Base-by-base conservation (phyloP, 2,797 vertebrate genomes). In the Mycteria americana region DNA sequence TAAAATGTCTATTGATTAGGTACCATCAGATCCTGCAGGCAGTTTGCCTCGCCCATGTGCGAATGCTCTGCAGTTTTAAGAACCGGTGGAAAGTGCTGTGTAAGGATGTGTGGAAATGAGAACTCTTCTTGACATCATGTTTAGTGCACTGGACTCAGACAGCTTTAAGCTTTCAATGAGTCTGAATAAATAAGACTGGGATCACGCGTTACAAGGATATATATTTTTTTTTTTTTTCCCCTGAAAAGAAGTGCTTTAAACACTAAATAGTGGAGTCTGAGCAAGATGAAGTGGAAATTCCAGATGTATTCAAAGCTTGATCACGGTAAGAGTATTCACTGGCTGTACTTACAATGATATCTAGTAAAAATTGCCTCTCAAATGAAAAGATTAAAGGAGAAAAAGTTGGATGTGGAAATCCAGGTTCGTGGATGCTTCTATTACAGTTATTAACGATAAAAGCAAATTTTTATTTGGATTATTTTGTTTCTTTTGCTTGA, bases 1-100 rank as follows among this genome's bases (percentile, higher is more conserved):
- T 85, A 87, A 94, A 92, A 78, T 85, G 59, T 80, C 22, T 97
- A 93, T 95, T 91, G 96, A 97, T 96, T 84, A 78, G 68, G 18
- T 83, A 94, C 83, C 73, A 64, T 93, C 74, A 83, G 84, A 94
- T 92, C 79, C 80, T 96, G 89, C 86, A 88, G 91, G 92, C 80
- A 81, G n/a, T 63, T 95, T 93, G 88, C 93, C 94, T 97, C 4
- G 9, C 94, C 78, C 63, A 18, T 88, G 80, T 92, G 70, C 30
- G 18, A 87, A 78, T 82, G 88, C 80, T 90, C 87, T 92, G 92
- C 95, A 93, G 72, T 94, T 97, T 91, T 92, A 92, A 94, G 78
- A 91, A 93, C n/a, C 56, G 56, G 37, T 43, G 31, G n/a, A 88
- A 97, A 95, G 54, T 92, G 91, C 92, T 95, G 80, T 68, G 90